Percentiles rank a stretch among this genome's conserved stretches.
Evolutionary conservation across 2,888 invertebrate genomes (phyloP).

Genomic region (Carterocephalus palaemon): DNA sequence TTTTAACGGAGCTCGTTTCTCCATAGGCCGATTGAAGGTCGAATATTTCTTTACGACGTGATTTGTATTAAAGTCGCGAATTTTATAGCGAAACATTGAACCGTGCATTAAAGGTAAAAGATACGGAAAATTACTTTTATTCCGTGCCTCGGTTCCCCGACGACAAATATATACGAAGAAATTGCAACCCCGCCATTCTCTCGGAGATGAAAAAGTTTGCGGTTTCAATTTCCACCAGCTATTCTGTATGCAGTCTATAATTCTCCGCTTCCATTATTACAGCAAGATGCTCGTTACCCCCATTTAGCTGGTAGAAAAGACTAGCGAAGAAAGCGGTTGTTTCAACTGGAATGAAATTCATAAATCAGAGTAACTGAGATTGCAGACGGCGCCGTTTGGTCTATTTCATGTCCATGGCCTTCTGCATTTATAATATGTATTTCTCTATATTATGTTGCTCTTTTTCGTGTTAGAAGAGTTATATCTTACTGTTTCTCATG

Average conservation of each 20-base stretch:
- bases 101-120: conserved; percentile 15
- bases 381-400: conserved; percentile 54
- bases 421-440: conserved; percentile 48
- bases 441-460: too few species aligned
- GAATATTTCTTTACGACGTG: neutral
- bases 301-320: conserved; percentile 53
- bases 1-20: too few species aligned
- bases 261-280: conserved; percentile 54
- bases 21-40: too few species aligned
- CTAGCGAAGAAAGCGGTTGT: conserved; percentile 50
- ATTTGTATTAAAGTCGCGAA: conserved; percentile 6
- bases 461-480: too few species aligned
- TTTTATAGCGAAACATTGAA: conserved; percentile 11
- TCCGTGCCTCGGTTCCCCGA: conserved; percentile 10
- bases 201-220: conserved; percentile 55
- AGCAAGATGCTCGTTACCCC: conserved; percentile 63
- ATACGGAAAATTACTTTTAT: conserved; percentile 22
- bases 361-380: conserved; percentile 61
- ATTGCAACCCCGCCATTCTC: conserved; percentile 45
- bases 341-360: conserved; percentile 64
- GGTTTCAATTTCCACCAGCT: conserved; percentile 58
- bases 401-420: conserved; percentile 46
- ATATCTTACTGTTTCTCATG: too few species aligned
- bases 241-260: conserved; percentile 50
- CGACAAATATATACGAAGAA: conserved; percentile 30